These are phyloP conservation scores for Bovichtus diacanthus DNA, from an alignment of 2,797 vertebrate species.

Conservation along the genomic window DNA sequence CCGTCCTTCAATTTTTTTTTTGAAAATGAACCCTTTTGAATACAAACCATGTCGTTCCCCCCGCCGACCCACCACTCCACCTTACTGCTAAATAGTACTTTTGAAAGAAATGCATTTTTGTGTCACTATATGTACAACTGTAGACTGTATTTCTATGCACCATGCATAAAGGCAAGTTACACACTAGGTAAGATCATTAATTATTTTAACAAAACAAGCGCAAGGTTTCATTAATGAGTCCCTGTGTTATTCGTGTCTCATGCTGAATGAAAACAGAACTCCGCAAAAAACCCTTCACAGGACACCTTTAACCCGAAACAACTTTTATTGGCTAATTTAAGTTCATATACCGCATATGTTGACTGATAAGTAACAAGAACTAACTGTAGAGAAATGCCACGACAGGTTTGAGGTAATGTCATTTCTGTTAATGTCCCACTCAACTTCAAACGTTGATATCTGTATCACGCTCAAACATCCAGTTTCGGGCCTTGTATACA, in stretches of 20 bases:
- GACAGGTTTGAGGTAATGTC: too few species aligned
- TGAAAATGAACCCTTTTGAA: not conserved
- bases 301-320: not conserved
- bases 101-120: not conserved
- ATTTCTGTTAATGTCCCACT: too few species aligned
- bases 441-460: too few species aligned
- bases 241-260: too few species aligned
- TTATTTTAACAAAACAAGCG: not conserved
- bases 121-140: not conserved
- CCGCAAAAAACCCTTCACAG: not conserved
- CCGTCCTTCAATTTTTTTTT: not conserved
- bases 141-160: not conserved
- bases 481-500: not conserved
- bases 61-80: not conserved
- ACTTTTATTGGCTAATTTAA: not conserved
- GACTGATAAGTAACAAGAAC: too few species aligned
- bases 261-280: not conserved
- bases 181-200: not conserved
- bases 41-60: not conserved
- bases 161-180: not conserved
- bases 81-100: not conserved
- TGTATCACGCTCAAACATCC: not conserved
- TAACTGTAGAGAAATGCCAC: too few species aligned
- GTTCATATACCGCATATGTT: too few species aligned
- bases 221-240: too few species aligned